Evolutionary conservation across 2,888 invertebrate species (phyloP), one percentile per base, ranked within the genome.

Genomic region (Amphipyra tragopoginis): DNA sequence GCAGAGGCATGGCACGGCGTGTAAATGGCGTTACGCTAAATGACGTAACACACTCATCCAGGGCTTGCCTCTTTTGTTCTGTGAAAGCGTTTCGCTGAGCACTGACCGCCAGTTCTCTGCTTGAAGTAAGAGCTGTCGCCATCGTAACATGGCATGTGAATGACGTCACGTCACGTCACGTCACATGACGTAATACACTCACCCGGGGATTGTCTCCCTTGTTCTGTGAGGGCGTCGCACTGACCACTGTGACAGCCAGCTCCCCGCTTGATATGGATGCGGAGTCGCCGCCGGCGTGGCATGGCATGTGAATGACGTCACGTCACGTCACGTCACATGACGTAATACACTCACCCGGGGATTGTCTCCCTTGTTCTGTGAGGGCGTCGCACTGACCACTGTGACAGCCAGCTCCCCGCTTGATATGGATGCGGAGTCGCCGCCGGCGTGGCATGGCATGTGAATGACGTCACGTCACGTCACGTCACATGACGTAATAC

Each of bases 261-360:
- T 90, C 90, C 3, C 83, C 80, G 78, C 90, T 90, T 11, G 89
- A 89, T 10, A 89, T 76, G 0, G 90, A 90, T 7, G 83, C 80
- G 90, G 83, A 80, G 82, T 90, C 90, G 6, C 83, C 84, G 36
- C 80, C 84, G 55, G 80, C 77, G 15, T 85, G 83, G 52, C 83
- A 82, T n/a, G n/a, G 81, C 26, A 86, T 80, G 40, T 86, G 21
- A 21, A 21, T 21, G 57, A 42, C 21, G 21, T 21, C 21, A 21
- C n/a, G n/a, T n/a, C n/a, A n/a, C n/a, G n/a, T n/a, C n/a, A n/a
- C 21, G 21, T 3, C 3, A 21, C 3, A 21, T 21, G 21, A 21
- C 21, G 21, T 21, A 21, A 21, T 21, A 21, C 1, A 21, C 21
- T 21, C 21, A 21, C 21, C 21, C 3, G 1, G 3, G 21, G 3